Evolutionary conservation across 1,140 invertebrate genomes (phyloP), one percentile per base, ranked within the genome.

Genomic region (Drosophila ironensis): DNA sequence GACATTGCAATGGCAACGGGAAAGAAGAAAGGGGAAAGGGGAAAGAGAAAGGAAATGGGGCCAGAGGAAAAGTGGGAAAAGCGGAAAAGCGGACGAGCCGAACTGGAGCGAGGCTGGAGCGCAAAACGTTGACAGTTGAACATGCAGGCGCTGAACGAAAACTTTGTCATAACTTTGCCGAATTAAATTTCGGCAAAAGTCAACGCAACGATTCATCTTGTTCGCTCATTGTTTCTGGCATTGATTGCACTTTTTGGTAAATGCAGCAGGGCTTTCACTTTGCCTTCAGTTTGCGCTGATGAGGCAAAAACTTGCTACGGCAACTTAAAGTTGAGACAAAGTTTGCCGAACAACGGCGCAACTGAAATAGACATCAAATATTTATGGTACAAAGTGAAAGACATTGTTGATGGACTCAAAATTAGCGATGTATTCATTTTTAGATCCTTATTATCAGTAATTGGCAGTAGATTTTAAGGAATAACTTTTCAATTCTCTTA

Each of bases 141-240:
- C 56, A 63, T 63, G 59, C 41, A 24, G 41, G 59, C 59, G 59
- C 30, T 38, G 59, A 70, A 60, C 70, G 67, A 74, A 66, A 80
- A 80, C 70, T 80, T 80, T 80, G 57, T 80, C 75, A 80, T 80
- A 80, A 80, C 75, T 80, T 80, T 67, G 59, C 61, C 74, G 72
- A 80, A 80, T 80, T 80, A 80, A 67, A 63, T 63, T 63, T 63
- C 48, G 59, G 56, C 35, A 63, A 63, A 48, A 63, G 59, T 63
- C 59, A 63, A 59, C 59, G 42, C 56, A 61, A 61, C 59, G 30
- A 63, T 63, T 63, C 56, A 61, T 63, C 56, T 63, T 63, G 41
- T 40, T 63, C 41, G 59, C 33, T 63, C 59, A 63, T 63, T 63
- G 59, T 63, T 63, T 63, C 59, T 63, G 56, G 59, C 59, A 63